A percentile compares a stretch with the other conserved stretches of the same genome.
phyloP scores from a whole-genome alignment of 2,888 invertebrate species.

The Mesopsocus fuscifrons region DNA sequence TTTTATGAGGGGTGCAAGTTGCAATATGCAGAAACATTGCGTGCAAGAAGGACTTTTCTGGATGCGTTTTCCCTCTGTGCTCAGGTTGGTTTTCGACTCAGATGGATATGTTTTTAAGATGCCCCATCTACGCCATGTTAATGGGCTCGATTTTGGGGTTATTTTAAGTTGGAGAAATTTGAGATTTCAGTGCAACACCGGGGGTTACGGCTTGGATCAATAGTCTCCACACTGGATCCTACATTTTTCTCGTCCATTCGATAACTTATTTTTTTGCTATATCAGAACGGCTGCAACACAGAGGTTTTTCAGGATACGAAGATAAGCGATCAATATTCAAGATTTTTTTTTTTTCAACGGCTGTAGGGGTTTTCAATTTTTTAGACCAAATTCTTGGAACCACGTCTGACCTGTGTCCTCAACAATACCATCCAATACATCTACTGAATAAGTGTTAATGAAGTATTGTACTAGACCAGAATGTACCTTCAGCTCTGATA shows the following conservation, averaged over 20 bases:
- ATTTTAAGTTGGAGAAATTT: not conserved
- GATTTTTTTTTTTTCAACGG: too few relatives aligned
- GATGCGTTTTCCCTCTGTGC: not conserved
- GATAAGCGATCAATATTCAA: too few relatives aligned
- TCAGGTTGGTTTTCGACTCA: not conserved
- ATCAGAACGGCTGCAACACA: too few relatives aligned
- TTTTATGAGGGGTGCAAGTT: constrained; percentile 9
- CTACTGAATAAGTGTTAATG: too few relatives aligned
- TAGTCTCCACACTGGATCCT: not conserved
- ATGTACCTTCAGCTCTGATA: too few relatives aligned
- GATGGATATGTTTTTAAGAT: not conserved
- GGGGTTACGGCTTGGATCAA: not conserved
- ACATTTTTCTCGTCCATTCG: not conserved
- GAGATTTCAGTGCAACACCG: not conserved
- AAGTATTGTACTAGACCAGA: too few relatives aligned
- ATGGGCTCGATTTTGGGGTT: not conserved
- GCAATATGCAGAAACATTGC: constrained; percentile 8
- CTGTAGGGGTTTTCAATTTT: too few relatives aligned
- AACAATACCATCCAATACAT: too few relatives aligned
- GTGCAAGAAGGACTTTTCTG: constrained; percentile 3
- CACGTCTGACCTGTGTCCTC: too few relatives aligned
- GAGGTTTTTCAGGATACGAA: too few relatives aligned
- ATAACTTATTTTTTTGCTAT: not conserved
- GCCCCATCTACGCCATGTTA: not conserved
- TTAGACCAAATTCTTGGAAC: too few relatives aligned